Evolutionary conservation across 2,113 vertebrate species (phyloP), one percentile per base, ranked within the genome.

Genomic region (Melospiza melodia): DNA sequence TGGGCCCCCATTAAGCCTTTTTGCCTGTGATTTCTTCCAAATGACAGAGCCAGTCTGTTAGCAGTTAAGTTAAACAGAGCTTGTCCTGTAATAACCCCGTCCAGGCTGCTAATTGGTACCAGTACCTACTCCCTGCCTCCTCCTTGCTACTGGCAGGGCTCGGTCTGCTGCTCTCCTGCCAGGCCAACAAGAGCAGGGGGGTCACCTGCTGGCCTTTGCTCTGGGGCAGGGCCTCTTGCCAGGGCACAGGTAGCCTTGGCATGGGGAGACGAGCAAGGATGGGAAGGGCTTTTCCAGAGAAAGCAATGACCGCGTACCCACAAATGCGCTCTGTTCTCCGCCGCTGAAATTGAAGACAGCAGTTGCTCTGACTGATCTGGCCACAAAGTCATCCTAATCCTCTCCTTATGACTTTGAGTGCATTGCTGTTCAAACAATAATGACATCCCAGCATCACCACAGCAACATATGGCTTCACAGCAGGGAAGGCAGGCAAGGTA

Each of bases 1-100:
- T 8, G 1, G 94, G 95, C 94, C 86, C 86, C 96, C 73, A 84
- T 94, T 96, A 95, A 94, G 73, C 72, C 94, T 96, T 63, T 93
- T 97, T 91, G 97, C 79, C 93, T 94, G 73, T 90, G 94, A 95
- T 97, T 96, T 93, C 95, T 95, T 95, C 95, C 96, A 97, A 95
- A 93, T 90, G 95, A 94, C 90, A 95, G 87, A 94, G 92, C 66
- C 82, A 91, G 94, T 90, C 97, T 97, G 97, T 96, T 96, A 96
- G 95, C 96, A 95, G 97, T 97, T 97, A 97, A 97, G 97, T 96
- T 89, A 97, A 97, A 97, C 96, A 96, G 96, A 97, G 92, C 93
- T 96, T 96, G 96, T 97, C 97, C 97, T 97, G 97, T 97, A 97
- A 97, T 97, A 97, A 97, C 97, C 97, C 92, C 49, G 4, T 65